A percentile compares a stretch with the other conserved stretches of the same genome.
Evolutionary conservation across 2,888 invertebrate species (phyloP).

Genomic region (Macaria liturata): DNA sequence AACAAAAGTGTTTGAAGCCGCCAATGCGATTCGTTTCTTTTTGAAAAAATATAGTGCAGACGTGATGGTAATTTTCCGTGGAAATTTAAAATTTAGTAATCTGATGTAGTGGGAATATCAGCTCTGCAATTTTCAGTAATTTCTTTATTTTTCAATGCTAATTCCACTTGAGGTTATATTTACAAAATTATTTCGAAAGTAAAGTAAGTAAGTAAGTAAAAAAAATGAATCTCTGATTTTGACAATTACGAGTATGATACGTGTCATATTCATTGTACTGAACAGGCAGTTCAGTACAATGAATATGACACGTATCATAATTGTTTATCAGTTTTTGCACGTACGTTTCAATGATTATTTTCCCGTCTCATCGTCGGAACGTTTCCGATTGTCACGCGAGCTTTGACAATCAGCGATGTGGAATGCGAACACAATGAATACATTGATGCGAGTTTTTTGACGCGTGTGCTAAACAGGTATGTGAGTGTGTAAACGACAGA

Average conservation of each 20-base stretch:
- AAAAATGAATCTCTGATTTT: not conserved
- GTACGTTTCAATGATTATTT: conserved; percentile 4
- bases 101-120: not conserved
- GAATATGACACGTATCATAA: not conserved
- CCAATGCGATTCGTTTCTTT: not conserved
- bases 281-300: not conserved
- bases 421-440: conserved; percentile 16
- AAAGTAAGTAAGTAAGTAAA: too few species aligned
- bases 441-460: conserved; percentile 14
- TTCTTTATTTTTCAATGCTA: not conserved
- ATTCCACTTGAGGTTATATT: not conserved
- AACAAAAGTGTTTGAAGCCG: conserved; percentile 1
- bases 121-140: not conserved
- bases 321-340: not conserved
- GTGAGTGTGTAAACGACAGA: too few species aligned
- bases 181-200: not conserved
- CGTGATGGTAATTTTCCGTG: not conserved
- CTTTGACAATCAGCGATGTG: conserved; percentile 17
- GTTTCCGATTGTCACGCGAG: conserved; percentile 13
- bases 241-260: too few species aligned
- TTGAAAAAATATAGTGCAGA: not conserved
- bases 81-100: not conserved
- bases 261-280: not conserved
- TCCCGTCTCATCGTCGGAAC: conserved; percentile 3
- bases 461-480: not conserved